Evolutionary conservation across 2,797 vertebrate genomes (phyloP), one percentile per base, ranked within the genome.

Genomic region (Morelia viridis): DNA sequence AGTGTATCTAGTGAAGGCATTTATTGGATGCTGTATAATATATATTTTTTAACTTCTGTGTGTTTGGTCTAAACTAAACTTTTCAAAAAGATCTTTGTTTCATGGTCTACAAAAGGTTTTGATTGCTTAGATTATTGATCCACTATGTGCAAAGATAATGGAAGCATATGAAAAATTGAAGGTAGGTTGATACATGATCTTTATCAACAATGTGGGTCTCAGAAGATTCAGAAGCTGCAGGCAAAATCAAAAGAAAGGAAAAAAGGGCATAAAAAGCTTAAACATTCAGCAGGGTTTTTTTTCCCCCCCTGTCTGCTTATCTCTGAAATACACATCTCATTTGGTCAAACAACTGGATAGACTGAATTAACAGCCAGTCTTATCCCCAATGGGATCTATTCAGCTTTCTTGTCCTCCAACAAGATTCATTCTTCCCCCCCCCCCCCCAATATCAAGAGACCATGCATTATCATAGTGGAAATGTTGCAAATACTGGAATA

Each of bases 351-450:
- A 90, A 2, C 6, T 90, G 60, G 83, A 92, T 22, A 93, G 46
- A 0, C 65, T 35, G 92, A 91, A 93, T 92, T 13, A 90, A 90
- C 46, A 85, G 10, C 46, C 90, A 84, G 0, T 53, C 26, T 22
- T 92, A 28, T 85, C 94, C 89, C 58, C 35, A 61, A 24, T 31
- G 71, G 26, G 89, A 87, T 90, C 1, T 94, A 92, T 94, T 64
- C 58, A 91, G 19, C 3, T 93, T 90, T 4, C 61, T 68, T 65
- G 64, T 61, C 56, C 92, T 95, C 85, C 92, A 90, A 93, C 41
- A 92, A 64, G 0, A 0, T 35, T 87, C 6, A 85, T 58, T 93
- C 6, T 53, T 91, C 86, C 50, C 71, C 93, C 90, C 15, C 3
- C 50, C 71, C 93, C 89, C 15, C 19, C 26, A 57, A 91, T 10